Evolutionary conservation across 2,797 vertebrate genomes (phyloP), one percentile per base, ranked within the genome.

Genomic region (Platalea minor): DNA sequence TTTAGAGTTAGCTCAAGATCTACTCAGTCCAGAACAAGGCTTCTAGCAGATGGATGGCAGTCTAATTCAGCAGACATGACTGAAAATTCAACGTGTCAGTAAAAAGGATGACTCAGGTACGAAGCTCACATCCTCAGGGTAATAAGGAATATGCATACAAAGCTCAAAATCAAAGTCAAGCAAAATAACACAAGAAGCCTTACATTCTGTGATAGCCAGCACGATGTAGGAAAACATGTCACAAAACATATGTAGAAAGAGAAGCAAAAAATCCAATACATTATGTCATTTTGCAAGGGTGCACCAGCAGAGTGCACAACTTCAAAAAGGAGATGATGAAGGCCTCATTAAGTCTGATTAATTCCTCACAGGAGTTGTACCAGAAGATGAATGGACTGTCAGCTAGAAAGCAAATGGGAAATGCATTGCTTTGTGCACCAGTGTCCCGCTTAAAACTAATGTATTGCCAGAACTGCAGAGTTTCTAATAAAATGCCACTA

Each of bases 281-380:
- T 57, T 33, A 21, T 46, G 65, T 76, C 69, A 76, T 84, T 90
- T 94, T 81, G 61, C n/a, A 86, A 54, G 59, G 26, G 29, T 88
- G 53, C 20, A 75, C 48, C 61, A 78, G 29, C 29, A 84, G 85
- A 93, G 83, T n/a, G 35, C 16, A 39, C 18, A 88, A 48, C 54
- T 73, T 93, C 68, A 51, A 87, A 91, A 92, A 92, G 24, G 33
- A 93, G 76, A 81, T 74, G 69, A 84, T 75, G 73, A 86, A 33
- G 31, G 17, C 29, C 73, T 90, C 61, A 46, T 91, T 93, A 91
- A 86, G 51, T 39, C 65, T 81, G 67, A 95, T 91, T 90, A 90
- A 93, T 94, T 91, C 51, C 77, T 91, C 50, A 37, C 50, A 91
- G 63, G 37, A 69, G 29, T 59, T 88, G 69, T 76, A 76, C 21